phyloP scores from a whole-genome alignment of 2,888 invertebrate species.

The Cataglyphis cursor region DNA sequence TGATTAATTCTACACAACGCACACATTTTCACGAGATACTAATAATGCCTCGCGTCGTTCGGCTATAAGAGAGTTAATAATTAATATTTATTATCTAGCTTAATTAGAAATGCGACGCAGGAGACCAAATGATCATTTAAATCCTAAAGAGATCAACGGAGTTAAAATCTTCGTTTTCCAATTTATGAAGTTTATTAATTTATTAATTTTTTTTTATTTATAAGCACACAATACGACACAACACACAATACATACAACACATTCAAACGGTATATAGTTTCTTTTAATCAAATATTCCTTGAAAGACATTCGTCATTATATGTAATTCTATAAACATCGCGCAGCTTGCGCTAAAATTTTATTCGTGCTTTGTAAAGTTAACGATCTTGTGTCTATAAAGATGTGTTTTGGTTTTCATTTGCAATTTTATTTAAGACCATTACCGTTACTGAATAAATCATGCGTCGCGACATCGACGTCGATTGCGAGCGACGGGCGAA shows the following conservation, averaged over 20 bases:
- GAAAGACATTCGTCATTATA: neutral
- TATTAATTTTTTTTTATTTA: slow-evolving; percentile 20
- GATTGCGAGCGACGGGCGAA: slow-evolving; percentile 24
- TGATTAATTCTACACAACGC: slow-evolving; percentile 38
- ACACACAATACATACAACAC: neutral
- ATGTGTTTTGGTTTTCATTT: slow-evolving; percentile 23
- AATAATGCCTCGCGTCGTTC: slow-evolving; percentile 17
- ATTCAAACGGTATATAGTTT: slow-evolving; percentile 1
- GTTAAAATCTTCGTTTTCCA: neutral
- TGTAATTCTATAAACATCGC: slow-evolving; percentile 5
- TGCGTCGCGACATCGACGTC: slow-evolving; percentile 18
- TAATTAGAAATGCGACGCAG: slow-evolving; percentile 36
- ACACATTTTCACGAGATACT: slow-evolving; percentile 33
- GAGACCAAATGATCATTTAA: neutral
- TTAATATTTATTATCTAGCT: slow-evolving; percentile 54
- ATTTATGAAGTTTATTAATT: slow-evolving; percentile 26
- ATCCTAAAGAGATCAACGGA: slow-evolving; percentile 9
- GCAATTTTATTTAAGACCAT: neutral
- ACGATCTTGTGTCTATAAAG: neutral
- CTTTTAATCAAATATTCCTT: slow-evolving; percentile 14
- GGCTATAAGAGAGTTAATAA: slow-evolving; percentile 30
- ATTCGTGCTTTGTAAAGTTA: slow-evolving; percentile 28
- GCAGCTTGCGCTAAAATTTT: neutral
- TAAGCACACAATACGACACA: slow-evolving; percentile 3
- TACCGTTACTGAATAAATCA: too few species aligned